Base-by-base conservation (phyloP, 2,888 invertebrate species). In the Agrochola circellaris region DNA sequence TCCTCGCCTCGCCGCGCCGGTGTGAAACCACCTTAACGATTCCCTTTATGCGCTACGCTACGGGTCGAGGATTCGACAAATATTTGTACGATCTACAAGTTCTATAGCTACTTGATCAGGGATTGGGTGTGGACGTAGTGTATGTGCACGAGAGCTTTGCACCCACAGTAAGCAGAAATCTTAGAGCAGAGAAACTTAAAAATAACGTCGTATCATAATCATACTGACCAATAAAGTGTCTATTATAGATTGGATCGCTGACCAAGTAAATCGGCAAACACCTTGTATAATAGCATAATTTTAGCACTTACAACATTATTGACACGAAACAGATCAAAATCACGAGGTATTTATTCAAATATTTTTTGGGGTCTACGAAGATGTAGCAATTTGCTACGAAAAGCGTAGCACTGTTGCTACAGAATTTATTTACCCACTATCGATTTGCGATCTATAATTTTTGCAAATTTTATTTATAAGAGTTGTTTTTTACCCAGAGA, bases 341-440 rank as follows among this genome's bases (percentile, higher is more conserved):
- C 60, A 45, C 0, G 54, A 26, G 17, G 0, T 2, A 6, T 8
- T 1, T 23, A 54, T 5, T 26, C 17, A 9, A 26, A 34, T 45
- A 38, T 60, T 9, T 30, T 30, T 51, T n/a, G 17, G 13, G 60
- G 60, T 48, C 79, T 83, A 79, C 82, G 72, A 75, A 72, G 45
- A 30, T n/a, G 69, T 73, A 82, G 77, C 65, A 60, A 34, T 42
- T 13, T 72, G 79, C 82, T 82, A 82, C 83, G 83, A 68, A 72
- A 68, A 51, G 26, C 82, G 82, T 82, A 82, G 83, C 83, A 61
- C 17, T 42, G 0, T 30, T 51, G 15, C 42, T 58, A 75, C 58
- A 30, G 23, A 30, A 30, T 34, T n/a, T 1, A 13, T 58, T 48
- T 51, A 1, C 7, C 26, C 1, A 62, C 9, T 8, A 34, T 38